Evolutionary conservation across 2,888 invertebrate genomes (phyloP), one percentile per base, ranked within the genome.

Genomic region (Nomada ruficornis): DNA sequence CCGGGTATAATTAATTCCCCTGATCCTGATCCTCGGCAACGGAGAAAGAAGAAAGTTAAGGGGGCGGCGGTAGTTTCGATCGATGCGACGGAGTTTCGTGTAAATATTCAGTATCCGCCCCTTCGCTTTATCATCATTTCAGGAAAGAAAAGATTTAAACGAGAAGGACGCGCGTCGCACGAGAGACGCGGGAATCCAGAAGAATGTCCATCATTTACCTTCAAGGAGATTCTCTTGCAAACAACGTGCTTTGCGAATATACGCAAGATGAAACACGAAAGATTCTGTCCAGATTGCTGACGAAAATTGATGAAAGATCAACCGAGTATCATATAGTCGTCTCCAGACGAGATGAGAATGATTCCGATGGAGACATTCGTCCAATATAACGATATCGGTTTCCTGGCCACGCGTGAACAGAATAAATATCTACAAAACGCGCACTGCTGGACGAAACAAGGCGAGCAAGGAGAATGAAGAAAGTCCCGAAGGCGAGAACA

Each of bases 71-170:
- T 57, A 52, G 70, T 83, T 76, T 70, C 83, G 83, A 83, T 83
- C 83, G 83, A 83, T 83, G 83, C 83, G 60, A 75, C 50, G 63
- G 65, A 75, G 62, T 77, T 80, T 70, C 82, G 78, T 65, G 86
- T 86, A 86, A 87, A 86, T 87, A 87, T 87, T 87, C 87, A 82
- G 87, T 71, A 77, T 78, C 87, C 87, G 79, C 79, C 68, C 77
- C 65, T 29, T 77, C 89, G 79, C 76, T 87, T 84, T 84, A 86
- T 87, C 87, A 87, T 88, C 84, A 68, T 86, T 86, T 59, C 76
- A 15, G 54, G 77, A 81, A 78, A 81, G 76, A 77, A 82, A 73
- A 84, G 87, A 86, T 88, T 88, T 81, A 83, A 88, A 87, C 83
- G 88, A 74, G 73, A 65, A 67, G 78, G 78, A 88, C 80, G 82